These are phyloP conservation scores for Pteropus alecto DNA, from an alignment of 2,113 vertebrate species.

Conservation along the genomic window DNA sequence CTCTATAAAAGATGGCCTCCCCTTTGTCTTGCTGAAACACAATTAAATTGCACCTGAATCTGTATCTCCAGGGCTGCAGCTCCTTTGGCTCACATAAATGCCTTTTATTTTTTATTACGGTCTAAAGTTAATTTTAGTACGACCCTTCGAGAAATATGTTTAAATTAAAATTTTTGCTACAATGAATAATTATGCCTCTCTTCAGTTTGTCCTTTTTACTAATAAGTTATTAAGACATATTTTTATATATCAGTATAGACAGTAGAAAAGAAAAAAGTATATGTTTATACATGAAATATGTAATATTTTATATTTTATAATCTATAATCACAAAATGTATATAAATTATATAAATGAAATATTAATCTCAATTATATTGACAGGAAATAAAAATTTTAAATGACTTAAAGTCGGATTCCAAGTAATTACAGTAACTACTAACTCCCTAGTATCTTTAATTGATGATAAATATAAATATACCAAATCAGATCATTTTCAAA, in stretches of 20 bases:
- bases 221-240: not conserved
- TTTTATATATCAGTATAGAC: not conserved
- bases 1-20: not conserved
- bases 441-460: not conserved
- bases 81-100: not conserved
- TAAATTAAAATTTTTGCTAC: not conserved
- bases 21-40: not conserved
- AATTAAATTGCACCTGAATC: not conserved
- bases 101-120: not conserved
- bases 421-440: not conserved
- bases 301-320: not conserved
- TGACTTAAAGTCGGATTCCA: not conserved
- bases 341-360: not conserved
- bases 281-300: not conserved
- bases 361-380: not conserved
- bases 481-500: slow-evolving; percentile 27
- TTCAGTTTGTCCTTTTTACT: not conserved
- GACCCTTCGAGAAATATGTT: not conserved
- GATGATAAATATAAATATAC: not conserved
- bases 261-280: not conserved
- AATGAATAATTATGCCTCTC: not conserved
- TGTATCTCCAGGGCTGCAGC: not conserved
- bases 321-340: not conserved
- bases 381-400: not conserved
- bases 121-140: not conserved